phyloP scores from a whole-genome alignment of 2,797 vertebrate genomes.

The Jordanella pulchra region DNA sequence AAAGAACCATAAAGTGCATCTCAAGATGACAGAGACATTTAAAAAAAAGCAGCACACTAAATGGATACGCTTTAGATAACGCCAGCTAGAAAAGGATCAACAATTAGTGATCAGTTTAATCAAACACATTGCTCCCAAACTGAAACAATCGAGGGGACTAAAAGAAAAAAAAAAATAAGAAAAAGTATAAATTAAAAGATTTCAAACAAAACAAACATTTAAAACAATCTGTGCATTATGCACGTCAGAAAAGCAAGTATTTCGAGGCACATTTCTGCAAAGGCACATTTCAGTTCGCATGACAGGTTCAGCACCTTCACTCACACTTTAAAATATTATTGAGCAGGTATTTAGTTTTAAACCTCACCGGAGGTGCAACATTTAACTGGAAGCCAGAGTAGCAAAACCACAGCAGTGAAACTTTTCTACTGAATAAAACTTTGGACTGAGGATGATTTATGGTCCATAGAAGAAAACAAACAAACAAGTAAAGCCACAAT shows the following conservation, averaged over 20 bases:
- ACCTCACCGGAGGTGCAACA: slow-evolving; percentile 24
- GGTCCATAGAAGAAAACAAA: slow-evolving; percentile 30
- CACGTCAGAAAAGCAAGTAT: slow-evolving; percentile 29
- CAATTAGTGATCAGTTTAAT: slow-evolving; percentile 39
- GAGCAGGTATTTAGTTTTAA: slow-evolving; percentile 32
- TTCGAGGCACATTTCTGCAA: slow-evolving; percentile 41
- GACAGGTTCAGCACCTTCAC: slow-evolving; percentile 40
- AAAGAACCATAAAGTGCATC: slow-evolving; percentile 73
- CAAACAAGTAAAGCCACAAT: slow-evolving; percentile 15
- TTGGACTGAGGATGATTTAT: slow-evolving; percentile 25
- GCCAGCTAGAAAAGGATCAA: slow-evolving; percentile 45
- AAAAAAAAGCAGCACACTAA: slow-evolving; percentile 53
- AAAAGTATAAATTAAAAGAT: slow-evolving; percentile 52
- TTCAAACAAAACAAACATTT: slow-evolving; percentile 38
- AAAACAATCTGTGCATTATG: slow-evolving; percentile 50
- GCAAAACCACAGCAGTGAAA: slow-evolving; percentile 31
- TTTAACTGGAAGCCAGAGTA: slow-evolving; percentile 12
- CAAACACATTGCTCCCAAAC: slow-evolving; percentile 54
- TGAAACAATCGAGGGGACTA: slow-evolving; percentile 36
- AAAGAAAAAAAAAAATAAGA: slow-evolving; percentile 41
- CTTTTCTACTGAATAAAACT: slow-evolving; percentile 17
- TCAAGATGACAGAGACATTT: slow-evolving; percentile 53
- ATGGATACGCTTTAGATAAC: slow-evolving; percentile 44
- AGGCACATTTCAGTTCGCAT: slow-evolving; percentile 43
- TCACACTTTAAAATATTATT: slow-evolving; percentile 49